These are phyloP conservation scores for Trigoniulus corallinus DNA, from an alignment of 1,140 invertebrate species.

Conservation along the genomic window DNA sequence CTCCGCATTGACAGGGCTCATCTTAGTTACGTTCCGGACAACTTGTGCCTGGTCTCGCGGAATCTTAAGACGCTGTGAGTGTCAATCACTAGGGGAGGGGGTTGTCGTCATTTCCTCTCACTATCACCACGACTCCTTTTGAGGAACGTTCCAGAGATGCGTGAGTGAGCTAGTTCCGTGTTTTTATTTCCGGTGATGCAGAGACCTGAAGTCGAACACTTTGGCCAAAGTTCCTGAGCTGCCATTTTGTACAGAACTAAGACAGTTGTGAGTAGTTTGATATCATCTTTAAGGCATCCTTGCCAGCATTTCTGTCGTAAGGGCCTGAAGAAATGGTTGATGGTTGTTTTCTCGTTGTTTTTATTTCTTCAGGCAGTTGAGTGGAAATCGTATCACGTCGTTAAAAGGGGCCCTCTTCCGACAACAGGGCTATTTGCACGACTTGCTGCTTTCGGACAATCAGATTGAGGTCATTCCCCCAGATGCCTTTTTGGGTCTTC, in stretches of 20 bases:
- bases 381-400: conserved; percentile 58
- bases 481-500: conserved; percentile 62
- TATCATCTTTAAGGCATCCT: background rate
- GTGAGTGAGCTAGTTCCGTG: no score
- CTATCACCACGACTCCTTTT: no score
- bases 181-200: no score
- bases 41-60: conserved; percentile 58
- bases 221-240: conserved; percentile 21
- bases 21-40: conserved; percentile 44
- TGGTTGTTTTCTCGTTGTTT: background rate
- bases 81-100: no score
- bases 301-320: background rate
- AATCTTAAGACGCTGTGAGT: conserved; percentile 74
- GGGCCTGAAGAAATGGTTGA: no score
- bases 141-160: no score
- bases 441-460: conserved; percentile 71
- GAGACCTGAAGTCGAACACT: conserved; percentile 25
- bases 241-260: conserved; percentile 37
- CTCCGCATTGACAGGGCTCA: conserved; percentile 64
- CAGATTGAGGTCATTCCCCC: conserved; percentile 50
- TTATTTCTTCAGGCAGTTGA: conserved; percentile 57
- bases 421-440: conserved; percentile 53
- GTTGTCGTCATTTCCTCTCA: no score
- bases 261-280: conserved; percentile 45
- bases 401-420: conserved; percentile 50